Base-by-base conservation (phyloP, 2,797 vertebrate genomes). In the Eulemur coronatus region DNA sequence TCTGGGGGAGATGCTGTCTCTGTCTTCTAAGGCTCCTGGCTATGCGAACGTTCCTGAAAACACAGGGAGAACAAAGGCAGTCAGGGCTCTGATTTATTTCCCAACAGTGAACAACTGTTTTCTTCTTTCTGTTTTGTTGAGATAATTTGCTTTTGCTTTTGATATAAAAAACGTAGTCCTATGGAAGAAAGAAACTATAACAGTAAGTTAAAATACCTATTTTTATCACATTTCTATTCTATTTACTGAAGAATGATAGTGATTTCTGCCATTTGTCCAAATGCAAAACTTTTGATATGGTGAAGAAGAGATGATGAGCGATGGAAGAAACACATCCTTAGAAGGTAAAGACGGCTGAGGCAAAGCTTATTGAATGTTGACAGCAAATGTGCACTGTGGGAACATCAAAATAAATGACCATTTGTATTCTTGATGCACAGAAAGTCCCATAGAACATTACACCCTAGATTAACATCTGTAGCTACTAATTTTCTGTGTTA, bases 61-160 rank as follows among this genome's bases (percentile, higher is more conserved):
- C n/a, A 33, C 1, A 7, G 43, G n/a, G 28, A 41, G 17, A 76
- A 50, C 20, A 17, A 75, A 38, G 2, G 17, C 9, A 78, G 33
- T 8, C 15, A 4, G 1, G 52, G 6, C 8, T 69, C 61, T 63
- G 4, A 63, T 63, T 52, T 67, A n/a, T 48, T 41, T 57, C 17
- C 15, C 41, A 15, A 33, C 0, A 4, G 12, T 26, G 7, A 65
- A n/a, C 30, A 33, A n/a, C 14, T 1, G 2, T 14, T 67, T 70
- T 48, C 35, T 46, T 69, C 2, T 80, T 67, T 65, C 33, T n/a
- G 30, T 28, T 55, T 35, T 48, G 48, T 57, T 69, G 48, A 57
- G 15, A 57, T 67, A 65, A 50, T 59, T 87, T 38, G 30, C 18
- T 84, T 50, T 87, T 46, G 24, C 24, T 90, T 79, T 84, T 41